phyloP scores from a whole-genome alignment of 2,797 vertebrate genomes.

The Acanthis flammea region DNA sequence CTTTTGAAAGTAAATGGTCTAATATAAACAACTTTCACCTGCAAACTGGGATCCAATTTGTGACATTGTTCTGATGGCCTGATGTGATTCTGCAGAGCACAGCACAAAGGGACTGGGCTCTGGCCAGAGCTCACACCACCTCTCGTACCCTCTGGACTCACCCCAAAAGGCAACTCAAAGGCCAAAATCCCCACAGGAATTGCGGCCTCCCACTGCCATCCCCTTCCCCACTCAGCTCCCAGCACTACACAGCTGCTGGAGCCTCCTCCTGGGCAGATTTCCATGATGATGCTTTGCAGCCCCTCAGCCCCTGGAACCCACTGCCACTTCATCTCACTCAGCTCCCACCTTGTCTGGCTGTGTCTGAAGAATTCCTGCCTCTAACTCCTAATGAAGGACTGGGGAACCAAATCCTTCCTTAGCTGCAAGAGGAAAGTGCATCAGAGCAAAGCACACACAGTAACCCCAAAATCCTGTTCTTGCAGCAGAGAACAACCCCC shows the following conservation, averaged over 20 bases:
- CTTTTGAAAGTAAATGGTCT: rapidly evolving
- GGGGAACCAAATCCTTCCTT: background rate
- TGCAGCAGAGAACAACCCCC: background rate
- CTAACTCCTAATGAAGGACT: rapidly evolving
- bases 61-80: background rate
- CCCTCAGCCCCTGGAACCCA: too few species aligned
- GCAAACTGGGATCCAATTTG: too few species aligned
- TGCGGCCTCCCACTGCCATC: background rate
- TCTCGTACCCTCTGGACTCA: rapidly evolving
- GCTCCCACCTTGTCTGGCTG: too few species aligned
- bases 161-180: rapidly evolving
- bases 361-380: rapidly evolving
- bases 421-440: background rate
- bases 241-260: background rate
- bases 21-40: background rate
- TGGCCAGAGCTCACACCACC: background rate
- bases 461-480: background rate
- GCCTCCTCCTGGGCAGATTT: background rate
- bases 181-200: rapidly evolving
- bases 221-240: background rate
- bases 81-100: background rate
- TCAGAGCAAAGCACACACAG: background rate
- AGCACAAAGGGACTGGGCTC: background rate
- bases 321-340: background rate
- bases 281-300: background rate